A percentile compares a stretch with the other conserved stretches of the same genome.
phyloP scores from a whole-genome alignment of 2,888 invertebrate genomes.

The Parascotia fuliginaria region DNA sequence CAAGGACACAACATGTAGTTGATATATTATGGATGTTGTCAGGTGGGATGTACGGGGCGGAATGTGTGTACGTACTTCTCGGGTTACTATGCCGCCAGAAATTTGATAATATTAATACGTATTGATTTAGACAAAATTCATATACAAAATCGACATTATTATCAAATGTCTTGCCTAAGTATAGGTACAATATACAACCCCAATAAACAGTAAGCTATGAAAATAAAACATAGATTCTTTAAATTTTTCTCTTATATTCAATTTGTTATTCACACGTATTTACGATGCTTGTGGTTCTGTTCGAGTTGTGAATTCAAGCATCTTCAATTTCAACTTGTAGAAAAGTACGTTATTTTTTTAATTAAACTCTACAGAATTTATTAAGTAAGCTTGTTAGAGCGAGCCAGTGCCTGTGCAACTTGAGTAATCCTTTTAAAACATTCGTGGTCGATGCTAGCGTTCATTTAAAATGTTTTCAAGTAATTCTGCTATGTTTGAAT shows the following conservation, averaged over 20 bases:
- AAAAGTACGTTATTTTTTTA: constrained; percentile 14
- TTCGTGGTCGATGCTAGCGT: constrained; percentile 8
- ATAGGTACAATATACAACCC: neutral
- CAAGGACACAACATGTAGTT: too few species aligned
- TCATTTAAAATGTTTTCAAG: constrained; percentile 1
- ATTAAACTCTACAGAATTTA: constrained; percentile 5
- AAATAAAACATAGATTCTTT: too few species aligned
- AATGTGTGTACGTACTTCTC: too few species aligned
- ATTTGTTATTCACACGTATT: neutral
- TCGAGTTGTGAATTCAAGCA: constrained; percentile 5
- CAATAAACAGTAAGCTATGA: too few species aligned
- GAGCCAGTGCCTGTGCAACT: constrained; percentile 5
- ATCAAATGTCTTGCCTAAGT: neutral
- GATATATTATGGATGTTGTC: too few species aligned
- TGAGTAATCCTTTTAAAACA: constrained; percentile 11
- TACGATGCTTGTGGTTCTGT: constrained; percentile 7
- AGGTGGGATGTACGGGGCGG: too few species aligned
- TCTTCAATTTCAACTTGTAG: constrained; percentile 5
- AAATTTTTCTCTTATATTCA: neutral
- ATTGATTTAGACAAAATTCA: too few species aligned
- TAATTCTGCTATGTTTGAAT: too few species aligned
- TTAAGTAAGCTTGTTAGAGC: constrained; percentile 9
- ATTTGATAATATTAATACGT: too few species aligned
- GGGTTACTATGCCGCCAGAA: too few species aligned
- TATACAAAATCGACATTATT: too few species aligned